A percentile compares a stretch with the other conserved stretches of the same genome.
Evolutionary conservation across 2,113 vertebrate genomes (phyloP).

Genomic region (Ceyx cyanopectus): DNA sequence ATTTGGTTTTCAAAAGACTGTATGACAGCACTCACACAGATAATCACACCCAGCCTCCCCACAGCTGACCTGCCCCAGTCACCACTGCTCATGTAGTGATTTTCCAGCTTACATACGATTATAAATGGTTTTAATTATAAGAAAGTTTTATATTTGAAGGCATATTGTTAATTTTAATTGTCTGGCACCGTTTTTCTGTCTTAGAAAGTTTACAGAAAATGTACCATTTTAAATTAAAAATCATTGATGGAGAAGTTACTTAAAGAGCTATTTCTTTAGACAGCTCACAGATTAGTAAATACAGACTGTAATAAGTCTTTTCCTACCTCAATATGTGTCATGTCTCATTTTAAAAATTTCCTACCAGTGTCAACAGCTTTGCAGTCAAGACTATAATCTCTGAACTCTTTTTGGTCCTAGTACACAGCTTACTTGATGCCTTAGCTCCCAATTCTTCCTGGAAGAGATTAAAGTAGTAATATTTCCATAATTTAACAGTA

Average conservation of each 20-base stretch:
- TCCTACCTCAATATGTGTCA: not conserved
- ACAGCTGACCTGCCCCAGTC: not conserved
- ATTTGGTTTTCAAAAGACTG: not conserved
- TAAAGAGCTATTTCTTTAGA: not conserved
- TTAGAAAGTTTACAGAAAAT: not conserved
- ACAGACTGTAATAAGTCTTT: not conserved
- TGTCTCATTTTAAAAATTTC: not conserved
- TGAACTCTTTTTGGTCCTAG: not conserved
- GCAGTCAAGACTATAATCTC: not conserved
- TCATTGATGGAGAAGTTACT: not conserved
- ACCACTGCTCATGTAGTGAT: fast-evolving
- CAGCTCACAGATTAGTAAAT: not conserved
- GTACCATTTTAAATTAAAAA: not conserved
- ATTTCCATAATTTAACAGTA: not conserved
- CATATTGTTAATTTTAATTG: not conserved
- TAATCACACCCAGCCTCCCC: not conserved
- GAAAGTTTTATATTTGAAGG: not conserved
- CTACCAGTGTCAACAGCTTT: not conserved
- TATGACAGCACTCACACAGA: not conserved
- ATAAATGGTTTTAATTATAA: not conserved
- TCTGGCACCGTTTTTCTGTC: not conserved
- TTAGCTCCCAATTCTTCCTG: not conserved
- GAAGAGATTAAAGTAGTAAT: not conserved
- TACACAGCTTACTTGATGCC: not conserved
- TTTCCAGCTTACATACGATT: not conserved